These are phyloP conservation scores for Amphipoea oculea DNA, from an alignment of 2,888 invertebrate species.

Conservation along the genomic window DNA sequence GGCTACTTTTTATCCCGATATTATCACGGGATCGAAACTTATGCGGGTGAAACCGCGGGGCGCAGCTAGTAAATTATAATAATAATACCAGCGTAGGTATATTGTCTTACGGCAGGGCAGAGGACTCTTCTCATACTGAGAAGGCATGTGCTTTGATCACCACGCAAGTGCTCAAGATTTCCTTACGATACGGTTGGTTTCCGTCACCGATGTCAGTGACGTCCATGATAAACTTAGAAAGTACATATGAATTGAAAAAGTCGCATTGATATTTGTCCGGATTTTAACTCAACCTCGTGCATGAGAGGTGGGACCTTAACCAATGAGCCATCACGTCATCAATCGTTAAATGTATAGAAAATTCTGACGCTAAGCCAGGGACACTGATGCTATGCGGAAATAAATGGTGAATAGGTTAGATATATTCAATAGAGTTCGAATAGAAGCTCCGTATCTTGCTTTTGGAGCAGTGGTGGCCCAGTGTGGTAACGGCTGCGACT, in stretches of 20 bases:
- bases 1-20: too few species aligned
- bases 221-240: neutral
- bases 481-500: too few species aligned
- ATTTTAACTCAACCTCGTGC: neutral
- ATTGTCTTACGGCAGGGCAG: neutral
- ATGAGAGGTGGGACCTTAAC: neutral
- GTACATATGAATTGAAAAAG: neutral
- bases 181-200: too few species aligned
- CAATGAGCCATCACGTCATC: neutral
- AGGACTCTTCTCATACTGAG: too few species aligned
- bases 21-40: too few species aligned
- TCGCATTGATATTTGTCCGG: neutral
- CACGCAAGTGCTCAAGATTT: neutral
- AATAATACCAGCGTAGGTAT: neutral
- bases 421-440: neutral
- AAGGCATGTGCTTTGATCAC: neutral
- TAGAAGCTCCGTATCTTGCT: neutral
- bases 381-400: neutral
- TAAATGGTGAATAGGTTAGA: neutral
- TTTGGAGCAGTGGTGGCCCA: too few species aligned
- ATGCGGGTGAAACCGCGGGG: too few species aligned
- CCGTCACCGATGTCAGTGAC: neutral
- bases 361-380: neutral
- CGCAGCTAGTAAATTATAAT: neutral
- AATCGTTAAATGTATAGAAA: neutral